These are phyloP conservation scores for Phalacrocorax brasilianus DNA, from an alignment of 2,113 vertebrate species.

Conservation along the genomic window DNA sequence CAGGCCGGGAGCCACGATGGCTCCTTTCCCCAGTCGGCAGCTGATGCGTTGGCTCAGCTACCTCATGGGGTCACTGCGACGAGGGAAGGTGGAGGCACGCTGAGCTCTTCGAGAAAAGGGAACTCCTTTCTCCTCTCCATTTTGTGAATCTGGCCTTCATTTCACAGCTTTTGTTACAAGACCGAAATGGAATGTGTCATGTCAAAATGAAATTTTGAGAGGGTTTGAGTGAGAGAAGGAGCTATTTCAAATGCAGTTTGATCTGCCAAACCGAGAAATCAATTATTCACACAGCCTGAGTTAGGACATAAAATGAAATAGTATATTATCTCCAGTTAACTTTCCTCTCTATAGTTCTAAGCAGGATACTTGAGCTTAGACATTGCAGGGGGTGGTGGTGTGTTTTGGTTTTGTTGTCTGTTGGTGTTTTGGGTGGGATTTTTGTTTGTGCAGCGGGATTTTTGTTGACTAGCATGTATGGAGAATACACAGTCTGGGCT, in stretches of 20 bases:
- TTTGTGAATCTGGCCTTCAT: background rate
- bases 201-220: conserved; percentile 24
- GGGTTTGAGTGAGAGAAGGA: background rate
- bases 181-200: background rate
- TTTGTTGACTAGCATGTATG: accelerated
- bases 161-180: background rate
- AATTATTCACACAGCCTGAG: background rate
- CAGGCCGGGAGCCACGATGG: background rate
- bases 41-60: background rate
- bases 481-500: background rate
- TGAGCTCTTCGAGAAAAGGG: background rate
- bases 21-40: background rate
- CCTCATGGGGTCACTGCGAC: background rate
- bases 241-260: background rate
- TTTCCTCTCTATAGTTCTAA: background rate
- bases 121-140: background rate
- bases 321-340: background rate
- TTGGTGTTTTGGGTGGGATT: background rate
- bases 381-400: accelerated
- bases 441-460: background rate
- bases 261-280: background rate
- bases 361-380: background rate
- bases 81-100: background rate
- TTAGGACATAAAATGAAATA: background rate
- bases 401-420: background rate